Evolutionary conservation across 1,140 invertebrate genomes (phyloP).

Genomic region (Spodoptera litura): DNA sequence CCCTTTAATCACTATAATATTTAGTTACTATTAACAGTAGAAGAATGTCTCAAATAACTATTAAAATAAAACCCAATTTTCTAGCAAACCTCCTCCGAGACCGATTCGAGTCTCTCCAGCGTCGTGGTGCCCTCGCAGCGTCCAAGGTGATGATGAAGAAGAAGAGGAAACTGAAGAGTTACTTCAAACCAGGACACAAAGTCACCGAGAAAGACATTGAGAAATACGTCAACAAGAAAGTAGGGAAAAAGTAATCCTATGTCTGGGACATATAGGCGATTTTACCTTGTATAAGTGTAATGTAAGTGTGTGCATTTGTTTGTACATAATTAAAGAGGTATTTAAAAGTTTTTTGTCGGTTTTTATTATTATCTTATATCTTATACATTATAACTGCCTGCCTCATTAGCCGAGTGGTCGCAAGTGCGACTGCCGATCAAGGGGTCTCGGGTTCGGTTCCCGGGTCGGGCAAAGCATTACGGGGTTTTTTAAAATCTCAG

Average conservation of each 20-base stretch:
- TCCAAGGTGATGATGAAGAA: conserved; percentile 83
- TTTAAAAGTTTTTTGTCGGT: conserved; percentile 18
- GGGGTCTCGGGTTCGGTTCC: too few relatives aligned
- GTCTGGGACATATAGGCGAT: background rate
- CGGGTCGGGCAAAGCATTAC: too few relatives aligned
- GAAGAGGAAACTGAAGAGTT: conserved; percentile 74
- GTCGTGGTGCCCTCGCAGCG: conserved; percentile 74
- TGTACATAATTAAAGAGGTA: conserved; percentile 32
- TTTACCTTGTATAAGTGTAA: conserved; percentile 10
- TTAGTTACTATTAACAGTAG: too few relatives aligned
- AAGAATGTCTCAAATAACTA: background rate
- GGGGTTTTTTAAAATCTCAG: too few relatives aligned
- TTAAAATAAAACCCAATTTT: conserved; percentile 50
- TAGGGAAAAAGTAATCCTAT: conserved; percentile 33
- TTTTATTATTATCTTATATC: background rate
- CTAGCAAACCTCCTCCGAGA: conserved; percentile 77
- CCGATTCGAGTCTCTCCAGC: conserved; percentile 75
- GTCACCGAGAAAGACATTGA: conserved; percentile 71
- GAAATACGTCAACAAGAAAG: conserved; percentile 30
- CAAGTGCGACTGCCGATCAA: too few relatives aligned
- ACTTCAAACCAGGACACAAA: conserved; percentile 81
- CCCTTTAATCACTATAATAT: too few relatives aligned
- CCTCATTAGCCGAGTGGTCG: too few relatives aligned
- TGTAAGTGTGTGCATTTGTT: conserved; percentile 28
- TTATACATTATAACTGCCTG: too few relatives aligned